Evolutionary conservation across 2,888 invertebrate species (phyloP), one percentile per base, ranked within the genome.

Genomic region (Empis stercorea): DNA sequence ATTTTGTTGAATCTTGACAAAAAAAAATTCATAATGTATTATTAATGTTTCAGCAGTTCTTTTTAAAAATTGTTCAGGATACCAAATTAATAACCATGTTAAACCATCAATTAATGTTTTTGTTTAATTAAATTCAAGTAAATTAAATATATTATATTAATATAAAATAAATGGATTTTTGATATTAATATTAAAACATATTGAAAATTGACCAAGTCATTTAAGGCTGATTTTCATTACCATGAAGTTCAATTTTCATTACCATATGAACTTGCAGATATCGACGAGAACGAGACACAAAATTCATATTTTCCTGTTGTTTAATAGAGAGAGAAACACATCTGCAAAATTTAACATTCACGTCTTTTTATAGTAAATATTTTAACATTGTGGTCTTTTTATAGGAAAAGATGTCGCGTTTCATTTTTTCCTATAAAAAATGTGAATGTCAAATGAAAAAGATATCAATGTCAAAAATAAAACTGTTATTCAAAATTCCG

Each of bases 71-170:
- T 79, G 76, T 62, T 84, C 85, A 0, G 94, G 88, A 59, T 84
- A 80, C 91, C 92, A 95, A 46, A 88, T 66, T 14, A 85, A 74
- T 60, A 86, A 2, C 88, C 91, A 68, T 41, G 83, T 81, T 48
- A 92, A 80, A 30, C 84, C 84, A 54, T 85, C 80, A 27, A 69
- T 48, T 75, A 76, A 71, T 76, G 81, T 50, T 63, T 68, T 63
- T 73, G 79, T 55, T 75, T 81, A 68, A 62, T 74, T 71, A 61
- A 76, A 61, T 63, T 78, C 73, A 54, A 84, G 84, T 11, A 85
- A 62, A 53, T 81, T 82, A 11, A 20, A 77, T 73, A 56, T 77
- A 79, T 27, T 59, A 58, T 16, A 61, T 55, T n/a, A 51, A 50
- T 3, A 36, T 45, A 15, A 64, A 44, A 45, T 56, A n/a, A n/a